Conservation (phyloP, 2,113 vertebrate species). For the Psophia crepitans region DNA sequence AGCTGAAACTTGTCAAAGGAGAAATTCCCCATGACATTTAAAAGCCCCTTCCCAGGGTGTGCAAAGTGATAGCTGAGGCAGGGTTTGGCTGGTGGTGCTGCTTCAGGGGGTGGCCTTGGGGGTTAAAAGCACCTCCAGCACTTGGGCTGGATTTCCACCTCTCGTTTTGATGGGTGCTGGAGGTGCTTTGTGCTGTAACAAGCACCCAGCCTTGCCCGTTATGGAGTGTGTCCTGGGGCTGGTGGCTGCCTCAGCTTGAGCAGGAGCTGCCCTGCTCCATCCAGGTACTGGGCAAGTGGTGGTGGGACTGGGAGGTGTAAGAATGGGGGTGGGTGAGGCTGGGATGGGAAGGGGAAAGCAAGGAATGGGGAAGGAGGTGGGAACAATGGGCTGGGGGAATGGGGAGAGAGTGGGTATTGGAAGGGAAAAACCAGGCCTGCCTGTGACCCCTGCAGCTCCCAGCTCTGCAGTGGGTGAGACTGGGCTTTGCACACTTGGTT, state of each 20-base stretch:
- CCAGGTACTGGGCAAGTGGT: not conserved
- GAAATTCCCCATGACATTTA: fast-evolving
- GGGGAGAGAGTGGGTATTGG: fast-evolving
- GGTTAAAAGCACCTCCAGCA: too few species aligned
- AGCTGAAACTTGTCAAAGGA: not conserved
- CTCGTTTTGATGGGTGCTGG: fast-evolving
- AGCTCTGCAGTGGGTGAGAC: fast-evolving
- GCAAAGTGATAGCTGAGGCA: not conserved
- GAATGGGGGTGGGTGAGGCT: fast-evolving
- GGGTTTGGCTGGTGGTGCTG: not conserved
- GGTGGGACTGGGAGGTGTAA: not conserved
- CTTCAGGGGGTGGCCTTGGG: fast-evolving
- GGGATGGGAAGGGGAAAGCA: not conserved
- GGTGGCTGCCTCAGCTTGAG: fast-evolving
- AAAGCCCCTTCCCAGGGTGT: not conserved
- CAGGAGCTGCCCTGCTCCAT: fast-evolving
- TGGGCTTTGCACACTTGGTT: too few species aligned
- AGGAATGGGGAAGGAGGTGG: not conserved
- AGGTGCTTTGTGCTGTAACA: not conserved
- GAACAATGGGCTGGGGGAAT: fast-evolving
- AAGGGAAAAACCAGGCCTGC: not conserved
- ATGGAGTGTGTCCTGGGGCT: fast-evolving
- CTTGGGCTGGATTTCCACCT: fast-evolving
- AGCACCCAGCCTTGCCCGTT: not conserved
- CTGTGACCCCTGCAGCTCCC: too few species aligned